Conservation (phyloP, 2,888 invertebrate genomes). For the Heteromyza rotundicornis region DNA sequence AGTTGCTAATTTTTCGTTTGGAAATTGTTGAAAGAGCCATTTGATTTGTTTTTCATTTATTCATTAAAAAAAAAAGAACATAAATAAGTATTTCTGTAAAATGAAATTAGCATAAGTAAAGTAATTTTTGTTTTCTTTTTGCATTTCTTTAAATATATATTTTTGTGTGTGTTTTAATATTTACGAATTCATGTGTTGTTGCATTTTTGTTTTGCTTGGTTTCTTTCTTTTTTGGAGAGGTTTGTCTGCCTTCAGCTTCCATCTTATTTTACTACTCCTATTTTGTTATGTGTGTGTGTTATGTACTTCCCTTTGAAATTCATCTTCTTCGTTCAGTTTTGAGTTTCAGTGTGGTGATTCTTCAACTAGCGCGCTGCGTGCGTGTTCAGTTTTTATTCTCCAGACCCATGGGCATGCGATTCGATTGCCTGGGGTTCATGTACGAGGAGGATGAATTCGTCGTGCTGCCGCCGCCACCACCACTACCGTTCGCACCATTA, state of each 20-base stretch:
- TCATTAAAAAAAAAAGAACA: conserved; percentile 12
- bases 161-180: conserved; percentile 12
- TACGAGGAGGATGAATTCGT: conserved; percentile 45
- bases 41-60: conserved; percentile 20
- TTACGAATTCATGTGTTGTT: conserved; percentile 8
- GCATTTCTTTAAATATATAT: conserved; percentile 24
- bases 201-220: conserved; percentile 13
- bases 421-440: conserved; percentile 47
- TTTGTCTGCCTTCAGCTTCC: conserved; percentile 21
- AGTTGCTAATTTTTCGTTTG: too few relatives aligned
- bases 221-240: conserved; percentile 6
- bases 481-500: conserved; percentile 37
- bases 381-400: conserved; percentile 51
- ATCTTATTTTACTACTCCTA: conserved; percentile 16
- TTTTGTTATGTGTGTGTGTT: background rate
- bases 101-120: conserved; percentile 28
- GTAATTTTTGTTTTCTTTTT: conserved; percentile 16
- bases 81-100: conserved; percentile 29
- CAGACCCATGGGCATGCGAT: conserved; percentile 44
- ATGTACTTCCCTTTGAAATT: background rate
- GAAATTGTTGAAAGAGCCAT: conserved; percentile 22
- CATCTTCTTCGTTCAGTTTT: conserved; percentile 25
- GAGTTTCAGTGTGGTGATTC: conserved; percentile 25
- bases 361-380: background rate
- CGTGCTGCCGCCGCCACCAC: conserved; percentile 36